A percentile compares a stretch with the other conserved stretches of the same genome.
These are phyloP conservation scores for Callocephalon fimbriatum DNA, from an alignment of 2,113 vertebrate species.

Conservation along the genomic window DNA sequence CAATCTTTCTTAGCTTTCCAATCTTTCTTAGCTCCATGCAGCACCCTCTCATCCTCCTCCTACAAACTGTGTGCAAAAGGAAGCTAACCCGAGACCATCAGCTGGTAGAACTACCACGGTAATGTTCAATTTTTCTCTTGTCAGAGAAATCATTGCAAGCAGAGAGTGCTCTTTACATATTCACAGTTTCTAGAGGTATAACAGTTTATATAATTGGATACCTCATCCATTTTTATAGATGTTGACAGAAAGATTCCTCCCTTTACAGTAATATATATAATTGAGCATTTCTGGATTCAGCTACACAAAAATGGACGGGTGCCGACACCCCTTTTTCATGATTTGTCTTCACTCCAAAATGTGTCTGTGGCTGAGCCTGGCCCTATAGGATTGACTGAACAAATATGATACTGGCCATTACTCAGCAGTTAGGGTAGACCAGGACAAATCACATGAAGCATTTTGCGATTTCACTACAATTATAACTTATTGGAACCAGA, in stretches of 20 bases:
- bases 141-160: neutral
- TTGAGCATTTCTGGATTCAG: constrained; percentile 22
- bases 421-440: neutral
- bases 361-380: neutral
- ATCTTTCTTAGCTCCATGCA: neutral
- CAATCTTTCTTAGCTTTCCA: neutral
- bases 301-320: neutral
- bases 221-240: neutral
- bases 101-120: rapidly evolving
- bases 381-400: neutral
- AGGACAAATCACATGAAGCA: constrained; percentile 10
- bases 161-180: neutral
- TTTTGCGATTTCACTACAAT: constrained; percentile 1
- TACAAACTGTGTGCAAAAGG: neutral
- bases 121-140: neutral
- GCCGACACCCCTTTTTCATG: neutral
- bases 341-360: neutral
- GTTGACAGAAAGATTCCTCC: constrained; percentile 42
- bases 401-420: neutral
- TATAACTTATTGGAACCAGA: constrained; percentile 27
- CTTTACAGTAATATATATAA: constrained; percentile 17
- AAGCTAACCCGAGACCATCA: neutral
- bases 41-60: neutral
- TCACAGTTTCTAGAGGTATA: neutral
- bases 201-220: neutral